Evolutionary conservation across 2,888 invertebrate species (phyloP).

Genomic region (Sicus ferrugineus): DNA sequence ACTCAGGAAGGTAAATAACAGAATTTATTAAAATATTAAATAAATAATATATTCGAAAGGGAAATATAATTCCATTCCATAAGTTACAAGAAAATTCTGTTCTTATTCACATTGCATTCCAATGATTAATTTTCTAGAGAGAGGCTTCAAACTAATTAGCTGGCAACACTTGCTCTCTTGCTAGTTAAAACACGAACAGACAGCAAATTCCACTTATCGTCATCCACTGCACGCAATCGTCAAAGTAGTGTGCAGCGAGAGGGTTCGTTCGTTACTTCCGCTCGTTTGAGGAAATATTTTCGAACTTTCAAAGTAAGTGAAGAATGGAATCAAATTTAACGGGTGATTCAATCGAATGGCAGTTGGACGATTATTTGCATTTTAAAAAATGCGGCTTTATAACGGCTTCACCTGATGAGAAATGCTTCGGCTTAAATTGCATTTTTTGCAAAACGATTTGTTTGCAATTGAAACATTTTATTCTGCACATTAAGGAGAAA

Average conservation of each 20-base stretch:
- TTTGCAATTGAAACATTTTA: conserved; percentile 53
- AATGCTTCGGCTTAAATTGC: conserved; percentile 56
- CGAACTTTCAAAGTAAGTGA: not conserved
- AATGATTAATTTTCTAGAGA: too few relatives aligned
- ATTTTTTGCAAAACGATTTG: conserved; percentile 56
- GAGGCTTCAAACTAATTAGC: too few relatives aligned
- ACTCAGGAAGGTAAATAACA: too few relatives aligned
- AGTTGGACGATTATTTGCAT: conserved; percentile 54
- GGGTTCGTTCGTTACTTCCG: not conserved
- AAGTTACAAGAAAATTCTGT: too few relatives aligned
- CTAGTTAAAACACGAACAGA: too few relatives aligned
- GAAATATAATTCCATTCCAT: too few relatives aligned
- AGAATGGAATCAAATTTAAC: conserved; percentile 20
- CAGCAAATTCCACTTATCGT: too few relatives aligned
- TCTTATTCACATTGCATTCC: too few relatives aligned
- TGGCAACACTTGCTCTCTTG: too few relatives aligned
- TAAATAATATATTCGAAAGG: too few relatives aligned
- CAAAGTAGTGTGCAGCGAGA: not conserved
- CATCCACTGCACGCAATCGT: not conserved
- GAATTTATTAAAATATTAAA: too few relatives aligned
- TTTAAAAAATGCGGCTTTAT: conserved; percentile 59
- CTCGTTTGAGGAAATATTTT: not conserved
- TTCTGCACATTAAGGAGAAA: conserved; percentile 52
- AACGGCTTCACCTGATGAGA: conserved; percentile 55
- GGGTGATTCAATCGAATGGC: conserved; percentile 40